These are phyloP conservation scores for Diarsia dahlii DNA, from an alignment of 2,888 invertebrate genomes.

Conservation along the genomic window DNA sequence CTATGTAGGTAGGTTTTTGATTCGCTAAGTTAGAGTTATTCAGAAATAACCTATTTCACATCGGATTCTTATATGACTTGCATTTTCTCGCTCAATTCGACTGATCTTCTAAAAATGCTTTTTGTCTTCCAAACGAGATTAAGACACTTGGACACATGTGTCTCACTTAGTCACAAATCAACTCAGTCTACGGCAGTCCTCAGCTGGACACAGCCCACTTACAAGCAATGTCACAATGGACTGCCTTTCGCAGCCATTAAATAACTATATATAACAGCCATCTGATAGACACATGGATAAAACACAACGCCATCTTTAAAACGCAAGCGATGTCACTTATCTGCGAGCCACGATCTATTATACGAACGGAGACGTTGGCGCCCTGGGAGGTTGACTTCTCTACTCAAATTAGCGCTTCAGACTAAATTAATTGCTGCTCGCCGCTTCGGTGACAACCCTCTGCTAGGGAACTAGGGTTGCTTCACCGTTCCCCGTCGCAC, in stretches of 20 bases:
- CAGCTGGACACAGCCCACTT: background rate
- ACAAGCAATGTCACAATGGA: background rate
- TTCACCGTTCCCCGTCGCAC: constrained; percentile 8
- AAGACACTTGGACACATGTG: background rate
- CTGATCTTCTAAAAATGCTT: background rate
- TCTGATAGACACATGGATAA: too few relatives aligned
- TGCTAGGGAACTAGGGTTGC: constrained; percentile 66
- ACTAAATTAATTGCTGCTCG: constrained; percentile 85
- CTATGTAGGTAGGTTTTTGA: background rate
- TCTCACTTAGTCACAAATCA: background rate
- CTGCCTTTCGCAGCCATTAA: too few relatives aligned
- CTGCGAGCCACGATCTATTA: constrained; percentile 66
- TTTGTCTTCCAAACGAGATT: background rate
- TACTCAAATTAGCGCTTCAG: constrained; percentile 86
- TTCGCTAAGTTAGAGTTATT: background rate
- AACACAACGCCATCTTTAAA: background rate
- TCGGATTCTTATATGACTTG: background rate
- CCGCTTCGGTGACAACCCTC: constrained; percentile 81
- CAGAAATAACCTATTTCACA: background rate
- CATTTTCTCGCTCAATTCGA: background rate
- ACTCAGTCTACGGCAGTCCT: background rate
- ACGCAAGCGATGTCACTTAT: constrained; percentile 36
- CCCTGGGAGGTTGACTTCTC: constrained; percentile 74
- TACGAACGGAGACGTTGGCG: constrained; percentile 51
- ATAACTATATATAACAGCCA: background rate